Percentiles rank a stretch among this genome's conserved stretches.
Evolutionary conservation across 2,797 vertebrate species (phyloP).

Genomic region (Sebastes minor): DNA sequence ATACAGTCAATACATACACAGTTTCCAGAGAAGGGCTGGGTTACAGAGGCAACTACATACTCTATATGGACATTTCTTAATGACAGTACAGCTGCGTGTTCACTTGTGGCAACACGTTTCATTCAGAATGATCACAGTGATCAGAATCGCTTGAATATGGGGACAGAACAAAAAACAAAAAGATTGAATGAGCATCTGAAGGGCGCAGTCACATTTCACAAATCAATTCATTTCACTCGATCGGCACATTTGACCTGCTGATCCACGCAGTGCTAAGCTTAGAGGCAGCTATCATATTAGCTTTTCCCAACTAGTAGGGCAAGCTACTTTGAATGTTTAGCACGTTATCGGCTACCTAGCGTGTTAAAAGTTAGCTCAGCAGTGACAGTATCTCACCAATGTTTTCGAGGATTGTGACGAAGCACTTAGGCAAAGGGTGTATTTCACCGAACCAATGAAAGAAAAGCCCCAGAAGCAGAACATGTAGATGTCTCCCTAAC

Average conservation of each 20-base stretch:
- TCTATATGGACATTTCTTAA: conserved; percentile 73
- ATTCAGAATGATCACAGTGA: conserved; percentile 2
- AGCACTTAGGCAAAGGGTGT: background rate
- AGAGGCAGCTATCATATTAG: background rate
- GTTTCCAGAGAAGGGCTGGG: conserved; percentile 86
- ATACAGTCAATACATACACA: conserved; percentile 83
- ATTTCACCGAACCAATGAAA: background rate
- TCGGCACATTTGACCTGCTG: background rate
- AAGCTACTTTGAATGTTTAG: background rate
- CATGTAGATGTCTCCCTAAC: no score
- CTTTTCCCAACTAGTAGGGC: background rate
- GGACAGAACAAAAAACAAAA: background rate
- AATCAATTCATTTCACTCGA: background rate
- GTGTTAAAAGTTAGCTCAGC: background rate
- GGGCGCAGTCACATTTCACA: background rate
- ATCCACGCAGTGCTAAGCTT: background rate
- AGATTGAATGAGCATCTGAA: background rate
- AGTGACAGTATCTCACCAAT: background rate
- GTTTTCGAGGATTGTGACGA: background rate
- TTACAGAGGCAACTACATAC: conserved; percentile 81
- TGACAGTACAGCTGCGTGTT: conserved; percentile 75
- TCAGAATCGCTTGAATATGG: background rate
- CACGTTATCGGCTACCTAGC: conserved; percentile 29
- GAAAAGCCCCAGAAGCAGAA: background rate
- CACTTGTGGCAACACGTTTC: background rate